Evolutionary conservation across 1,140 invertebrate genomes (phyloP).

Genomic region (Ceratina japonica): DNA sequence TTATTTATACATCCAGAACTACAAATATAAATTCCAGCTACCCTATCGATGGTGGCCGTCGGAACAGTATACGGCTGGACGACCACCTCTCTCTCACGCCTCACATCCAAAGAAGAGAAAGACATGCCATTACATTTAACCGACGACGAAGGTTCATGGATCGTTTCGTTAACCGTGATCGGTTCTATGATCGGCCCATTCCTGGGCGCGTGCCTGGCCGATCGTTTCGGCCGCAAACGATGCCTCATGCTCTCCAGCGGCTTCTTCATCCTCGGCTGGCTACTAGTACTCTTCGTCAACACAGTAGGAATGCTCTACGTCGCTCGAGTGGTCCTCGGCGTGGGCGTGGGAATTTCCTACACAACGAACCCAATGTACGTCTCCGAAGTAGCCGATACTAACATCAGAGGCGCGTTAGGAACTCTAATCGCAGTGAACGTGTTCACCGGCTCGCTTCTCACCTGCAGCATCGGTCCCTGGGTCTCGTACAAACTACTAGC

Average conservation of each 20-base stretch:
- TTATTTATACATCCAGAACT: too few species aligned
- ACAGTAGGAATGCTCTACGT: conserved; percentile 80
- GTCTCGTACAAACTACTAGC: conserved; percentile 81
- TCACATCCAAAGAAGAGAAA: conserved; percentile 48
- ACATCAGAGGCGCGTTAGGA: conserved; percentile 85
- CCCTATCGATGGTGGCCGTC: conserved; percentile 76
- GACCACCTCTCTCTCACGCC: conserved; percentile 69
- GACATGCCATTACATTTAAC: conserved; percentile 70
- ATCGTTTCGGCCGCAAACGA: conserved; percentile 84
- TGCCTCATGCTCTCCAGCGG: conserved; percentile 83
- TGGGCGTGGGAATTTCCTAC: conserved; percentile 86
- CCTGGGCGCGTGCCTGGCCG: conserved; percentile 74
- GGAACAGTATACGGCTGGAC: conserved; percentile 78
- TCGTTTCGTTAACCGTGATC: conserved; percentile 75
- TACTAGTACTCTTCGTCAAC: conserved; percentile 82
- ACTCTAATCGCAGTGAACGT: conserved; percentile 84
- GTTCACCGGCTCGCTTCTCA: conserved; percentile 85
- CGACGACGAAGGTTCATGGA: conserved; percentile 72
- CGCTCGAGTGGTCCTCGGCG: conserved; percentile 82
- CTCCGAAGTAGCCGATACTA: conserved; percentile 84
- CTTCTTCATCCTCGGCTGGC: conserved; percentile 85
- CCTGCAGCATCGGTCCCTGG: conserved; percentile 85
- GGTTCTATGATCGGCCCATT: conserved; percentile 79
- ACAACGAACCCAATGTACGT: conserved; percentile 87
- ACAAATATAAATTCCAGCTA: conserved; percentile 66